These are phyloP conservation scores for Rousettus madagascariensis DNA, from an alignment of 2,797 vertebrate species.

Conservation along the genomic window DNA sequence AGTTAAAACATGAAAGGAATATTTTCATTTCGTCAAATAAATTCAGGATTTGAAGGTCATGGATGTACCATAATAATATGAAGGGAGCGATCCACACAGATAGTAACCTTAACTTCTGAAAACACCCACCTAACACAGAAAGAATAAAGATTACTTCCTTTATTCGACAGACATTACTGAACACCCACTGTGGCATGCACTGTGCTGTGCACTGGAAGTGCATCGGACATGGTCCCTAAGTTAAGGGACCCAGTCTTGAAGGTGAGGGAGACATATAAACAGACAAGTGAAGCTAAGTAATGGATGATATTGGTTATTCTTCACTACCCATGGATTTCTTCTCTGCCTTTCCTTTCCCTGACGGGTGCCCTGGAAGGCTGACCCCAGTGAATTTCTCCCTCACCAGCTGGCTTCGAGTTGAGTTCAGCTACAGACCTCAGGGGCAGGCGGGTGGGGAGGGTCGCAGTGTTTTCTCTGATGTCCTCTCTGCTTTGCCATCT, in stretches of 20 bases:
- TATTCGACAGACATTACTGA: neutral
- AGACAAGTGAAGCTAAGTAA: neutral
- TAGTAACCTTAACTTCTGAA: neutral
- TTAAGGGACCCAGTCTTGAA: neutral
- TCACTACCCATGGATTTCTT: neutral
- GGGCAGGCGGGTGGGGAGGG: neutral
- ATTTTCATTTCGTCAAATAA: constrained; percentile 47
- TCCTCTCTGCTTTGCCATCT: neutral
- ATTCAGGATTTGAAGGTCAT: neutral
- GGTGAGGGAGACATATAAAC: neutral
- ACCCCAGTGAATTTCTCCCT: neutral
- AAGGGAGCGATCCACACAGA: neutral
- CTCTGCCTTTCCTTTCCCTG: neutral
- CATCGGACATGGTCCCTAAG: neutral
- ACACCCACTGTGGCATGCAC: neutral
- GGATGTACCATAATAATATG: neutral
- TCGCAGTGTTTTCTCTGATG: neutral
- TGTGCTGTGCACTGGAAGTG: neutral
- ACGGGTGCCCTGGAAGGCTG: neutral
- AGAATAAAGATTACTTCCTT: neutral
- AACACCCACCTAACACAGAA: neutral
- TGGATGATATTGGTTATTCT: neutral
- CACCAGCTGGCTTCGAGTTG: neutral
- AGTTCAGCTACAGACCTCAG: neutral
- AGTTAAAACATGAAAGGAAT: neutral